phyloP scores from a whole-genome alignment of 23 tunicate species.

The Botrylloides violaceus region DNA sequence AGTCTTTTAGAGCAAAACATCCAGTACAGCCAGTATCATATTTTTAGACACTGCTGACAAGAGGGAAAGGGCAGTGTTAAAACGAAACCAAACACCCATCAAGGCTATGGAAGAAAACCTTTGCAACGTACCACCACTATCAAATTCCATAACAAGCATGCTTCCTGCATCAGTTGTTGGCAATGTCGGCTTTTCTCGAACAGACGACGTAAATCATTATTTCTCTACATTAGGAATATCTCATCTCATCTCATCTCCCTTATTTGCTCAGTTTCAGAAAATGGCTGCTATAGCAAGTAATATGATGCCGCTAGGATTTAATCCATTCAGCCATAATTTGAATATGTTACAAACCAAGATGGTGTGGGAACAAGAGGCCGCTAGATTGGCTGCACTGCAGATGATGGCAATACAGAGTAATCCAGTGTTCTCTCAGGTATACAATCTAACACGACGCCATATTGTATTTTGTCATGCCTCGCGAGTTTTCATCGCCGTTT shows the following conservation, averaged over 20 bases:
- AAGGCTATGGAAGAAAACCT: too few species aligned
- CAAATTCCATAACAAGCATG: not conserved
- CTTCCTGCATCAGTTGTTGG: not conserved
- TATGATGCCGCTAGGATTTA: conserved; percentile 6
- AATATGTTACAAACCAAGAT: not conserved
- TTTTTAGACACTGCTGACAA: too few species aligned
- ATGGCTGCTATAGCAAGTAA: not conserved
- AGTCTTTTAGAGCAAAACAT: too few species aligned
- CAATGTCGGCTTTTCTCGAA: not conserved
- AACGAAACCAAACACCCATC: too few species aligned
- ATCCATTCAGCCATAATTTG: not conserved
- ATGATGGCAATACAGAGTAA: conserved; percentile 2
- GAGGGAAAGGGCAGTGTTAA: too few species aligned
- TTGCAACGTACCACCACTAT: too few species aligned
- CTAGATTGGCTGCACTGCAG: conserved; percentile 8
- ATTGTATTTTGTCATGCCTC: not conserved
- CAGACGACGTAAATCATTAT: not conserved
- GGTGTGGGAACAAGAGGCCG: conserved; percentile 18
- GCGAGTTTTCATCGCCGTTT: too few species aligned
- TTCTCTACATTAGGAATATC: too few species aligned
- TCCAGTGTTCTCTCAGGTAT: conserved; percentile 8
- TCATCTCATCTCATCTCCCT: not conserved
- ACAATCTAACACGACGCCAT: not conserved
- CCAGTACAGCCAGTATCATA: too few species aligned
- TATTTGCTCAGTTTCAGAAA: not conserved